Base-by-base conservation (phyloP, 2,113 vertebrate species). In the Leptobrachium ailaonicum region DNA sequence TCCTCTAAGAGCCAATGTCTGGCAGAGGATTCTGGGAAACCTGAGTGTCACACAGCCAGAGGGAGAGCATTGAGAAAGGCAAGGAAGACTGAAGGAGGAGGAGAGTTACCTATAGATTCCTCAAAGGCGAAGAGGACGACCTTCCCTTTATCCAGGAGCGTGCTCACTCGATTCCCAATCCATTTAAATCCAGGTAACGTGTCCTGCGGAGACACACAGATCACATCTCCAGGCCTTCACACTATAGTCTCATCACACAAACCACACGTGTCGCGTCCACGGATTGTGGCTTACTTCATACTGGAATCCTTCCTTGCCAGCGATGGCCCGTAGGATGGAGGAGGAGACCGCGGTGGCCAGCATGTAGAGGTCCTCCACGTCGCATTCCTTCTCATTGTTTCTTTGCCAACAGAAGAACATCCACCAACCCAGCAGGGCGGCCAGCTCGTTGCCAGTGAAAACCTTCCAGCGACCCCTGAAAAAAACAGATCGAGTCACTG, bases 171-270 rank as follows among this genome's bases (percentile, higher is more conserved):
- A 72, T 94, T 96, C 84, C 97, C 97, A 83, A 98, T 96, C 96
- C 95, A 99, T 64, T 99, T 99, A 84, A 99, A 98, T 42, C 97
- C 97, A 3, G 97, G 97, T 43, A 99, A 91, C 2, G 97, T 98
- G 88, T 99, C 97, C 97, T 99, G 88, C 3, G 56, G 11, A 12
- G 3, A 60, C 4, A 50, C 47, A 50, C 4, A 5, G 8, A 50
- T 50, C 4, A 50, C 47, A 50, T 32, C 20, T 32, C 20, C 20
- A 32, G 20, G 20, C 20, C 20, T 32, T 32, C 20, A 32, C 0
- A 32, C 20, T 32, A 32, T 32, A 32, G 20, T 32, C 20, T 32
- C 20, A 1, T 1, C 20, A 32, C 20, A 32, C 20, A 32, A 1
- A 32, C 20, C 20, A 32, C 20, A 32, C 20, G 20, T 32, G 20